A percentile compares a stretch with the other conserved stretches of the same genome.
phyloP scores from a whole-genome alignment of 2,113 vertebrate species.

The Camelus dromedarius region DNA sequence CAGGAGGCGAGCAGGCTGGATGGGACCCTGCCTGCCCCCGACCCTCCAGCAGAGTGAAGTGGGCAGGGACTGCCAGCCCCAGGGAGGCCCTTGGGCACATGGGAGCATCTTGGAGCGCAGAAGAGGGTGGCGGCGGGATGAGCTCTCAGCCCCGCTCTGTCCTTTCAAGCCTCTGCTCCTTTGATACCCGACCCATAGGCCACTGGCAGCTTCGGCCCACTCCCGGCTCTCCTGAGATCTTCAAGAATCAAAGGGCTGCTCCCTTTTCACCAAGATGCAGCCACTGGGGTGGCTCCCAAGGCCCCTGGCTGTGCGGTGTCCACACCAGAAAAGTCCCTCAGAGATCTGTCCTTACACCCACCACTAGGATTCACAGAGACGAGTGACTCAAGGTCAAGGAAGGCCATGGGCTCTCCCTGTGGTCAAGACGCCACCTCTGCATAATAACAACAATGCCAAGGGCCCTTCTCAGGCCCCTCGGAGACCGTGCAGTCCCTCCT shows the following conservation, averaged over 20 bases:
- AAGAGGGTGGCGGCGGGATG: no score
- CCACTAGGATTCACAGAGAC: accelerated
- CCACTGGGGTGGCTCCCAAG: neutral
- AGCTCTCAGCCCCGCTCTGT: neutral
- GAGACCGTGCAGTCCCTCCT: neutral
- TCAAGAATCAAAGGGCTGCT: neutral
- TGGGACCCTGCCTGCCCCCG: no score
- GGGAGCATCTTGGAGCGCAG: no score
- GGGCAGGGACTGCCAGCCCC: neutral
- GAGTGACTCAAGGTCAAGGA: neutral
- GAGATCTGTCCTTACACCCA: no score
- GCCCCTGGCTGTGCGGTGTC: neutral
- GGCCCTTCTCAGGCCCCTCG: accelerated
- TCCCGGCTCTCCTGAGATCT: no score
- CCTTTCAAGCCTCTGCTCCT: neutral
- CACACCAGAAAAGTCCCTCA: neutral
- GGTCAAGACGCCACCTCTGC: neutral
- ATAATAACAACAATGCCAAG: no score
- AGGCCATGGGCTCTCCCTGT: neutral
- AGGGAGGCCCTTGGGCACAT: neutral
- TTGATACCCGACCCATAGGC: accelerated
- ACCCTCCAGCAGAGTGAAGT: no score
- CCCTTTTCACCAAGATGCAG: neutral
- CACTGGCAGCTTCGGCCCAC: no score
- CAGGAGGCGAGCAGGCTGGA: neutral